Conservation (phyloP, 2,113 vertebrate genomes). For the Gallinago media region DNA sequence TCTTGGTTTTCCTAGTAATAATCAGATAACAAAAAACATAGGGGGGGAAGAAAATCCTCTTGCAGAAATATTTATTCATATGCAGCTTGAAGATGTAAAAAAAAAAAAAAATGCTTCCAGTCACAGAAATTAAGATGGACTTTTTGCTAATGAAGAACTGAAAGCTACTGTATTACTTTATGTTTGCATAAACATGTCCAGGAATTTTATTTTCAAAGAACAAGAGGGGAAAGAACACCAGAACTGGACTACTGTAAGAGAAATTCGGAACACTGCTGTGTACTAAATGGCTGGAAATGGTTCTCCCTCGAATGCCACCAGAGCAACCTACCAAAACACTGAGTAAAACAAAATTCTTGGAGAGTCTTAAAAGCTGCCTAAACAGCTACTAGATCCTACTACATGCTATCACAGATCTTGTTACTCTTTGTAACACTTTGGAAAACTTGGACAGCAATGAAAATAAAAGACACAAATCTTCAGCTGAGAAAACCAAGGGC, state of each 20-base stretch:
- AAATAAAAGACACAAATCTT: not conserved
- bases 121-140: not conserved
- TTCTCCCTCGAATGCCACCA: not conserved
- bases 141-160: not conserved
- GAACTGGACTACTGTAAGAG: not conserved
- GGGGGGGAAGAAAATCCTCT: not conserved
- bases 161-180: not conserved
- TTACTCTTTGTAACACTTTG: not conserved
- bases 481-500: not conserved
- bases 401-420: not conserved
- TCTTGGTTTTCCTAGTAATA: not conserved
- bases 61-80: not conserved
- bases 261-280: not conserved
- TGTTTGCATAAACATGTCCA: not conserved
- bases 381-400: not conserved
- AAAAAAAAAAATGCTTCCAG: not conserved
- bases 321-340: not conserved
- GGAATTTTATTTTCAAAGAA: not conserved
- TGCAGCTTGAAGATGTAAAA: not conserved
- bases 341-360: not conserved
- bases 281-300: not conserved
- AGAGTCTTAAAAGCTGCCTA: not conserved
- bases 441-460: not conserved
- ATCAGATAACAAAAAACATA: not conserved
- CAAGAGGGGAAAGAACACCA: not conserved